Base-by-base conservation (phyloP, 92 coral and sea anemone species). In the Desmophyllum pertusum region DNA sequence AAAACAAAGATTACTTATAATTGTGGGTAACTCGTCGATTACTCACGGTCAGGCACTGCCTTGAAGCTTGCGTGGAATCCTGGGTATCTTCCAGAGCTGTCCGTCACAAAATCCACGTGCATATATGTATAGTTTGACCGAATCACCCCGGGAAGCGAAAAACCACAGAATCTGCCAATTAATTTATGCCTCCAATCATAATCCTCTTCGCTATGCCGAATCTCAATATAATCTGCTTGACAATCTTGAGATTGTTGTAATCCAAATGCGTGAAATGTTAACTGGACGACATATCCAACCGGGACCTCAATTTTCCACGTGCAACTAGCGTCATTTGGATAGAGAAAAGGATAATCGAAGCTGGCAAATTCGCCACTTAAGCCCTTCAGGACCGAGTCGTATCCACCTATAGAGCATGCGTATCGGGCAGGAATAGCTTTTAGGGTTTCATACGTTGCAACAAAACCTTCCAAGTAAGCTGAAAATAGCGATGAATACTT, bases 11-110 rank as follows among this genome's bases (percentile, higher is more conserved):
- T n/a, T n/a, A n/a, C n/a, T n/a, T n/a, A n/a, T n/a, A n/a, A n/a
- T n/a, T n/a, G n/a, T n/a, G n/a, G n/a, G n/a, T n/a, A n/a, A n/a
- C n/a, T n/a, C n/a, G n/a, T n/a, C n/a, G n/a, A 62, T 21, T 61
- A 85, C 93, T 66, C 72, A 89, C 93, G 79, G 39, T 89, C 83
- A 10, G 38, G 59, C 10, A 80, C 27, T 55, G 84, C 77, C 5
- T 37, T 80, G 62, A 81, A 76, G 59, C 62, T 65, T 38, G 90
- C 93, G 61, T 85, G 76, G 84, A 89, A 89, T 63, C 93, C 93
- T 33, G 90, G 84, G 72, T 81, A 89, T 38, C 79, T 75, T 8
- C 87, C 90, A 5, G 65, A 79, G 83, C 89, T 84, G 86, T 85
- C 93, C 6, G 84, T n/a, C 50, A 19, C 76, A 29, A 89, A 76